These are phyloP conservation scores for Drosophila monieri DNA, from an alignment of 2,888 invertebrate species.

Conservation along the genomic window DNA sequence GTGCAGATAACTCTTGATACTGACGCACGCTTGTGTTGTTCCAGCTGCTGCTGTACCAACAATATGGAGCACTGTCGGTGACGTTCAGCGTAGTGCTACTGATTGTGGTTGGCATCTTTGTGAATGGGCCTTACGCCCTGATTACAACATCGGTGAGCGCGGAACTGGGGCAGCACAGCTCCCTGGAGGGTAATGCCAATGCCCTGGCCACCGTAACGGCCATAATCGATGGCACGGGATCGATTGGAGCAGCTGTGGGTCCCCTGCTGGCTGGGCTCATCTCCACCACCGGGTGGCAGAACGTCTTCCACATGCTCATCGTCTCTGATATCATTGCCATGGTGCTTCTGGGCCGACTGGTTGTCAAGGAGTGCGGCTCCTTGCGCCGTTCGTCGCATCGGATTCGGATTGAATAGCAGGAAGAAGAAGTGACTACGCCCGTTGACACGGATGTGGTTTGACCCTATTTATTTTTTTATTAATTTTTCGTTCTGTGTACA, in stretches of 20 bases:
- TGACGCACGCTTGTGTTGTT: constrained; percentile 60
- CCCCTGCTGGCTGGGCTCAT: constrained; percentile 94
- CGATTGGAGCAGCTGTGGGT: constrained; percentile 93
- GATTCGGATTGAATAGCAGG: constrained; percentile 80
- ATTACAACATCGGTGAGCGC: constrained; percentile 98
- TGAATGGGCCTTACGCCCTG: constrained; percentile 97
- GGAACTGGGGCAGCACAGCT: constrained; percentile 94
- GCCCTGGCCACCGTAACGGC: constrained; percentile 98
- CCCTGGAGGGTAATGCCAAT: constrained; percentile 92
- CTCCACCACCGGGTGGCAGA: constrained; percentile 90
- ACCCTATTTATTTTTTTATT: constrained; percentile 39
- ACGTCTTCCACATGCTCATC: constrained; percentile 96
- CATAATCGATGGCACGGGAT: constrained; percentile 97
- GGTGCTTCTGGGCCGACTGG: constrained; percentile 87
- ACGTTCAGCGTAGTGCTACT: constrained; percentile 88
- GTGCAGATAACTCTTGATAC: no score
- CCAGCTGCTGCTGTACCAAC: constrained; percentile 92
- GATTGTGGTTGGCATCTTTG: constrained; percentile 90
- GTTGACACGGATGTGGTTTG: constrained; percentile 20
- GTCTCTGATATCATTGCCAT: constrained; percentile 91
- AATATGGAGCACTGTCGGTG: constrained; percentile 87
- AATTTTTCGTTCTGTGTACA: constrained; percentile 35
- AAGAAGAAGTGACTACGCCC: constrained; percentile 7
- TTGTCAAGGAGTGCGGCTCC: constrained; percentile 83
- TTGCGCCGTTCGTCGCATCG: constrained; percentile 72